A percentile compares a stretch with the other conserved stretches of the same genome.
These are phyloP conservation scores for Amphimallon solstitiale DNA, from an alignment of 2,888 invertebrate species.

Conservation along the genomic window DNA sequence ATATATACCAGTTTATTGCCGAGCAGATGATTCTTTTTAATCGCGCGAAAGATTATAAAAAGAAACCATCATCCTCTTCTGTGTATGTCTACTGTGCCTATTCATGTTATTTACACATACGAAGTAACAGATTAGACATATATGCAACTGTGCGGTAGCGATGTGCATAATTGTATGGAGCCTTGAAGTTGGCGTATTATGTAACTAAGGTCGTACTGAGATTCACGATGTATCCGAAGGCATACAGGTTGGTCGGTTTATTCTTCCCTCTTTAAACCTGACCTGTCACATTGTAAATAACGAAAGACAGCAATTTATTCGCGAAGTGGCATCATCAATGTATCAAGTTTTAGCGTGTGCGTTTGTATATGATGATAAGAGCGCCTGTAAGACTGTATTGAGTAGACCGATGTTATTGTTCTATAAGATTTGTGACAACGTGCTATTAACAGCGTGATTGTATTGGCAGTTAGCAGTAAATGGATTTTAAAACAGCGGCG, in stretches of 20 bases:
- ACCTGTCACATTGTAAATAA: constrained; percentile 37
- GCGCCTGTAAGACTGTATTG: background rate
- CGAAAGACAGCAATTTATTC: constrained; percentile 31
- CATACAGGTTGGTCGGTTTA: background rate
- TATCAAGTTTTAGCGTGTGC: constrained; percentile 2
- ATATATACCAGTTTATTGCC: constrained; percentile 16
- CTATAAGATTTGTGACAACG: constrained; percentile 31
- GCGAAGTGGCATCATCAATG: constrained; percentile 6
- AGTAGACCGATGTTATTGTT: constrained; percentile 28
- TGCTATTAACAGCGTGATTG: constrained; percentile 9
- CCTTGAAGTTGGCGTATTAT: background rate
- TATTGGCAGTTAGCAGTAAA: constrained; percentile 20
- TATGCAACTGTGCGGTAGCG: too few species aligned
- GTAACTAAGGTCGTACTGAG: constrained; percentile 3
- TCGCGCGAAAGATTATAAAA: too few species aligned
- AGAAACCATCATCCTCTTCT: too few species aligned
- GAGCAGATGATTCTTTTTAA: background rate
- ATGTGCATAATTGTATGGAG: too few species aligned
- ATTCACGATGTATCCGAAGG: constrained; percentile 22
- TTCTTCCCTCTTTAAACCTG: constrained; percentile 16
- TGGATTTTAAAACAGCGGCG: constrained; percentile 9
- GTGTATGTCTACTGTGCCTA: too few species aligned
- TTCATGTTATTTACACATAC: too few species aligned
- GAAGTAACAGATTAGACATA: too few species aligned
- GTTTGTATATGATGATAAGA: background rate